Conservation (phyloP, 2,113 vertebrate species). For the Cinclus mexicanus region DNA sequence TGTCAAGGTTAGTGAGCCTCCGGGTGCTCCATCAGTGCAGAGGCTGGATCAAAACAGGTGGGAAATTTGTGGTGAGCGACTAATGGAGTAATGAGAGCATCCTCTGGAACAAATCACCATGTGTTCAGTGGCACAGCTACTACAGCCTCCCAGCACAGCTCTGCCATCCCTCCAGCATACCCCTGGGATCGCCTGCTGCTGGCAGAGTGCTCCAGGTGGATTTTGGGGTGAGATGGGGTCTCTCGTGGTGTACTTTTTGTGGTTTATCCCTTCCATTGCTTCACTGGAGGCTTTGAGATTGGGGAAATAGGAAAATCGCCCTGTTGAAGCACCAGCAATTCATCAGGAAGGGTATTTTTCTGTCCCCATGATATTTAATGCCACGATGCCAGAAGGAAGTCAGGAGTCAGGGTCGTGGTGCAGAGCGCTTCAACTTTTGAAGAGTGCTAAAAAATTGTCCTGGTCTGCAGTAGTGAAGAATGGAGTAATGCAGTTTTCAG, state of each 20-base stretch:
- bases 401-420: rapidly evolving
- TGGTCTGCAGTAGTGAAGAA: not conserved
- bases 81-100: not conserved
- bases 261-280: not conserved
- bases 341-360: not conserved
- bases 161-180: not conserved
- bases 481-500: not conserved
- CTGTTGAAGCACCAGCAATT: not conserved
- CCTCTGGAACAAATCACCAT: not conserved
- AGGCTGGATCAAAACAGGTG: constrained; percentile 18
- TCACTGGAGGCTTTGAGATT: not conserved
- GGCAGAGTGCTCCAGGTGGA: not conserved
- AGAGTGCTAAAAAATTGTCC: not conserved
- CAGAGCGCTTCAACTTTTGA: rapidly evolving
- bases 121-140: not conserved
- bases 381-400: not conserved
- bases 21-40: rapidly evolving
- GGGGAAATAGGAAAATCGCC: rapidly evolving
- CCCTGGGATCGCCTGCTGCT: not conserved
- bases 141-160: not conserved
- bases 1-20: constrained; percentile 1
- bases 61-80: constrained; percentile 42
- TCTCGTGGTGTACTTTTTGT: not conserved
- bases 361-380: not conserved
- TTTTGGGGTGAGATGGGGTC: not conserved